Percentiles rank a stretch among this genome's conserved stretches.
These are phyloP conservation scores for Cenopis cana DNA, from an alignment of 2,888 invertebrate species.

Conservation along the genomic window DNA sequence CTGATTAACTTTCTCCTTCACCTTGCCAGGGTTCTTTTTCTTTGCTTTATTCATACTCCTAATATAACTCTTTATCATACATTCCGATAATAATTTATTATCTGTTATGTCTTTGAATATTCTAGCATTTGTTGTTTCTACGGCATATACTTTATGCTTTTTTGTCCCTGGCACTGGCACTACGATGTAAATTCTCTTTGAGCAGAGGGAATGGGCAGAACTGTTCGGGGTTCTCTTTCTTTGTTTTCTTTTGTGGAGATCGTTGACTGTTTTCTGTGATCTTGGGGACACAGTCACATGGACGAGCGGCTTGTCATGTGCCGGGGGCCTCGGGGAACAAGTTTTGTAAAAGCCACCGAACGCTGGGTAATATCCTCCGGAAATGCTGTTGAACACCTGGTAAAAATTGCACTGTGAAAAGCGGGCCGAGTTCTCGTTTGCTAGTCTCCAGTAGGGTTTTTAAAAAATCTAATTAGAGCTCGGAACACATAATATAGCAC, in stretches of 20 bases:
- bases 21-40: constrained; percentile 46
- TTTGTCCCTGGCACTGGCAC: constrained; percentile 60
- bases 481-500: no score
- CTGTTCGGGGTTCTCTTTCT: constrained; percentile 60
- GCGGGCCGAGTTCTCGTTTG: no score
- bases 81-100: constrained; percentile 16
- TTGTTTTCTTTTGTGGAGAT: constrained; percentile 52
- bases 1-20: constrained; percentile 24
- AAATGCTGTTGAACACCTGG: constrained; percentile 57
- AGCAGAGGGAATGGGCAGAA: constrained; percentile 60
- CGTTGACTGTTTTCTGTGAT: constrained; percentile 51
- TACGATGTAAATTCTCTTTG: constrained; percentile 60
- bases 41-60: constrained; percentile 55
- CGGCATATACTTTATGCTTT: constrained; percentile 62
- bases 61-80: constrained; percentile 10
- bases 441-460: no score
- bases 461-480: no score
- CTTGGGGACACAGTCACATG: constrained; percentile 69
- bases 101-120: constrained; percentile 55
- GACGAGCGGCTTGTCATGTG: constrained; percentile 59
- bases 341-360: constrained; percentile 9
- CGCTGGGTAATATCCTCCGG: constrained; percentile 46
- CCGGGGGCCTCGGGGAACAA: not conserved
- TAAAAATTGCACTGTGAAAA: no score
- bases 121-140: constrained; percentile 57